Evolutionary conservation across 64 coral and sea anemone genomes (phyloP), one percentile per base, ranked within the genome.

Genomic region (Dendrophyllia cribrosa): DNA sequence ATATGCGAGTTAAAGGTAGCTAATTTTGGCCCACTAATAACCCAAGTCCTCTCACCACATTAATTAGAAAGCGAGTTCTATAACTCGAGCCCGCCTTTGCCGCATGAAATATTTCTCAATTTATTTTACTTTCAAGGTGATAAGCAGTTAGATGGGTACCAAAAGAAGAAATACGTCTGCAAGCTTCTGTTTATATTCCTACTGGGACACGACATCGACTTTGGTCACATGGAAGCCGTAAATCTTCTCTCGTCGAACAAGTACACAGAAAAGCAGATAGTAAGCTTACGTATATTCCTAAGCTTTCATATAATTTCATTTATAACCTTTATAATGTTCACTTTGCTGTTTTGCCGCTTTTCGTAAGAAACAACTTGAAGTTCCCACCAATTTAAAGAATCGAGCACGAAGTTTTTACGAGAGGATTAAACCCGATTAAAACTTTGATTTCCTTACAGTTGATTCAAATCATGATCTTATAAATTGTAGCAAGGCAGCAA

Each of bases 121-220:
- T 86, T 50, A 59, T 34, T 70, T 48, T 25, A 59, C 60, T 77
- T 86, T 76, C 51, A 65, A 98, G 97, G 97, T 45, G 97, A 99
- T 89, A 99, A 99, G 43, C 87, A 95, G 47, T 74, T 99, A 34
- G 97, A 99, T 91, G 97, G 97, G 9, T 99, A 99, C 77, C 97
- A 99, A 74, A 99, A 99, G 85, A 99, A 99, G 56, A 99, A 99
- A 49, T 99, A 99, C 34, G 97, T 99, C 21, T 99, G 97, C 63
- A 99, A 99, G 51, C 62, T 99, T 43, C 94, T 99, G 43, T 99
- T 99, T 79, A 99, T 99, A 17, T 99, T 99, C 47, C 83, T 99
- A 4, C 79, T 99, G 9, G 97, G 97, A 0, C 97, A 99, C 63
- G 97, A 99, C 74, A 99, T 99, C 46, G 97, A 99, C 20, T 99